A percentile compares a stretch with the other conserved stretches of the same genome.
Evolutionary conservation across 2,888 invertebrate species (phyloP).

Genomic region (Pilophorus perplexus): DNA sequence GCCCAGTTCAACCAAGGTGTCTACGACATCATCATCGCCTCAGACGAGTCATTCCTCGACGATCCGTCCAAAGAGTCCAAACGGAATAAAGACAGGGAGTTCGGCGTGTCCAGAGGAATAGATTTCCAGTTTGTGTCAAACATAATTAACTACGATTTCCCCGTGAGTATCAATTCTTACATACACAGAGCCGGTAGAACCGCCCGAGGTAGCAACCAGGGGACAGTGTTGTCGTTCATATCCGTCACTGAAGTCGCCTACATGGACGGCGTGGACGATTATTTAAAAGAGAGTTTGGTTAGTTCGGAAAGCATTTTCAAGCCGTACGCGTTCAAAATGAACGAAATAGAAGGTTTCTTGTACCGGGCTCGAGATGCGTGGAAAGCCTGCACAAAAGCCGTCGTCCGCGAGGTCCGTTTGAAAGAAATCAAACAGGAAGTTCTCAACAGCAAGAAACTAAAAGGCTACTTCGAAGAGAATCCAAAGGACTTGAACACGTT

Average conservation of each 20-base stretch:
- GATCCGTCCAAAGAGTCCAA: conserved; percentile 55
- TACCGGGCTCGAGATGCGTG: conserved; percentile 94
- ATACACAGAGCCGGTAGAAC: conserved; percentile 94
- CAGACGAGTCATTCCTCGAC: conserved; percentile 86
- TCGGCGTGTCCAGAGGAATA: conserved; percentile 93
- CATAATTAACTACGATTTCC: conserved; percentile 98
- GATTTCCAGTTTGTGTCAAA: conserved; percentile 97
- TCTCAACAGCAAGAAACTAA: conserved; percentile 85
- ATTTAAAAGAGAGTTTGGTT: conserved; percentile 60
- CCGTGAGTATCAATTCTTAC: conserved; percentile 82
- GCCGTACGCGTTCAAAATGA: conserved; percentile 89
- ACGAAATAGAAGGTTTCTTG: conserved; percentile 93
- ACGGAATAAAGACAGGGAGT: conserved; percentile 75
- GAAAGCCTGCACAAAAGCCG: conserved; percentile 88
- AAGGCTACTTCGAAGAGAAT: conserved; percentile 91
- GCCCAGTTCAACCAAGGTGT: conserved; percentile 91
- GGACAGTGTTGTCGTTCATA: conserved; percentile 87
- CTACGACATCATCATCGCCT: conserved; percentile 94
- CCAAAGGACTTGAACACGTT: conserved; percentile 81
- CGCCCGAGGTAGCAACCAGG: conserved; percentile 80
- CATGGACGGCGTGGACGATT: conserved; percentile 72
- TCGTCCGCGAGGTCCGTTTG: conserved; percentile 88
- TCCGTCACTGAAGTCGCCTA: conserved; percentile 72
- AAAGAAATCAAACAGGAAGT: conserved; percentile 95
- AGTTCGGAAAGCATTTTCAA: conserved; percentile 59